phyloP scores from a whole-genome alignment of 30 jellyfish, hydroid and myxozoan genomes.

The Turritopsis dohrnii region DNA sequence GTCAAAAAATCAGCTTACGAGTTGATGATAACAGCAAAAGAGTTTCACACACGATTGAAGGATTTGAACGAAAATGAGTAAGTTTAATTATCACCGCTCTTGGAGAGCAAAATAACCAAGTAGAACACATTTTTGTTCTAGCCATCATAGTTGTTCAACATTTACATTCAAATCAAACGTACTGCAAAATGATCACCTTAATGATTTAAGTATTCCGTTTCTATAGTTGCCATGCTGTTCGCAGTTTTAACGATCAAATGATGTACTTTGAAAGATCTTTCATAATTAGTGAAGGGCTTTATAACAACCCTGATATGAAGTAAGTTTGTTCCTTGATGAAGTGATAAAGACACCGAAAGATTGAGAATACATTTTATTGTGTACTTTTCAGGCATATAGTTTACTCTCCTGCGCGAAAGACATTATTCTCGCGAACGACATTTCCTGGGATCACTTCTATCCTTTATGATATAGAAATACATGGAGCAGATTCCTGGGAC shows the following conservation, averaged over 20 bases:
- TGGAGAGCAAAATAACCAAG: too few relatives aligned
- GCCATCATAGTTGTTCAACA: too few relatives aligned
- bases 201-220: too few relatives aligned
- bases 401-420: slow-evolving; percentile 80
- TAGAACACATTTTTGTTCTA: too few relatives aligned
- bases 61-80: slow-evolving; percentile 37
- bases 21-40: slow-evolving; percentile 32
- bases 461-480: slow-evolving; percentile 42
- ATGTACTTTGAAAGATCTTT: slow-evolving; percentile 80
- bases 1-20: slow-evolving; percentile 32
- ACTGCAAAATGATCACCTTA: too few relatives aligned
- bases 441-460: slow-evolving; percentile 78
- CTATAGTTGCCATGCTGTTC: slow-evolving; percentile 43
- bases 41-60: slow-evolving; percentile 27
- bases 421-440: slow-evolving; percentile 56
- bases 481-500: slow-evolving; percentile 52
- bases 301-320: slow-evolving; percentile 60
- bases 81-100: slow-evolving; percentile 1
- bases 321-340: slow-evolving; percentile 31
- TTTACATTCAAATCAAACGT: too few relatives aligned
- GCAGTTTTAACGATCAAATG: slow-evolving; percentile 86
- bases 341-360: too few relatives aligned
- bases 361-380: neutral
- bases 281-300: slow-evolving; percentile 69
- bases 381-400: slow-evolving; percentile 63